A percentile compares a stretch with the other conserved stretches of the same genome.
Conservation (phyloP, 2,797 vertebrate species). For the Enteromius unitaeniatus region DNA sequence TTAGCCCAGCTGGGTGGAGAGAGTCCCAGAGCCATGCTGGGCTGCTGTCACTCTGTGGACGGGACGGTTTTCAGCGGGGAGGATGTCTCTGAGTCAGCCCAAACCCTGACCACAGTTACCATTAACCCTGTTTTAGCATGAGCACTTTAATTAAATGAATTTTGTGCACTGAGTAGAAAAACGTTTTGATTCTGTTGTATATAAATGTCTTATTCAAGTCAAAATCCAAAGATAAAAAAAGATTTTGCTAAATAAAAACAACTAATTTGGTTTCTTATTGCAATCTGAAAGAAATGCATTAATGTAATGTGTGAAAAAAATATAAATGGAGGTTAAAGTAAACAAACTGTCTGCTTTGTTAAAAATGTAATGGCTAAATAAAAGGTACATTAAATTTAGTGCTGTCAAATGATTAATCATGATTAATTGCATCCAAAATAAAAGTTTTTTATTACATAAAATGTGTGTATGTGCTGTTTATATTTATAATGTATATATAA, state of each 20-base stretch:
- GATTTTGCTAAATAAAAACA: neutral
- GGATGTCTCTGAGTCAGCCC: slow-evolving; percentile 39
- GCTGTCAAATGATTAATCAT: too few relatives aligned
- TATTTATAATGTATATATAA: too few relatives aligned
- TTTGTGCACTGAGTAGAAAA: neutral
- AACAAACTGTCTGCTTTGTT: neutral
- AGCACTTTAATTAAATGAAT: neutral
- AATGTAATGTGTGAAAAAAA: neutral
- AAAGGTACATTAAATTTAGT: neutral
- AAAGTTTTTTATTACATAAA: too few relatives aligned
- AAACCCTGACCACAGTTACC: slow-evolving; percentile 6
- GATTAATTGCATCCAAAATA: too few relatives aligned
- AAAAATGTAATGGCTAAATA: neutral
- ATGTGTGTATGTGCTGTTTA: too few relatives aligned
- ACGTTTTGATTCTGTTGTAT: neutral
- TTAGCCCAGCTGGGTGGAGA: slow-evolving; percentile 51
- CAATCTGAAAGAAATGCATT: neutral
- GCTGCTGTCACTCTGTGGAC: slow-evolving; percentile 48
- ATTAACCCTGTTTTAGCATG: slow-evolving; percentile 1
- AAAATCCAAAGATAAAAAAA: neutral
- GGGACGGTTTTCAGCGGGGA: slow-evolving; percentile 32
- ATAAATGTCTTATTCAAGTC: neutral
- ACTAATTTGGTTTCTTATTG: neutral
- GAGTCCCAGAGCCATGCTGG: slow-evolving; percentile 46
- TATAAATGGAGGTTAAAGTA: neutral